A percentile compares a stretch with the other conserved stretches of the same genome.
Evolutionary conservation across 2,113 vertebrate species (phyloP).

Genomic region (human): GRCh38 chr22:48320001-48320500

Average conservation of each 20-base stretch:
- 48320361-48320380: too few relatives aligned
- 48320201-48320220: accelerated
- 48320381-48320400: too few relatives aligned
- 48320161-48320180: background rate
- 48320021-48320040: background rate
- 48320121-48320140: accelerated
- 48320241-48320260: accelerated
- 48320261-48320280: too few relatives aligned
- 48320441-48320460: accelerated
- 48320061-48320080: background rate
- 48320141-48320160: accelerated
- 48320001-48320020: accelerated
- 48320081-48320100: accelerated
- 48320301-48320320: too few relatives aligned
- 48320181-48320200: accelerated
- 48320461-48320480: accelerated
- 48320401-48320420: too few relatives aligned
- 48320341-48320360: too few relatives aligned
- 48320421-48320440: too few relatives aligned
- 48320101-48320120: background rate
- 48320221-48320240: too few relatives aligned
- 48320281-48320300: too few relatives aligned
- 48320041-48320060: background rate
- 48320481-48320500: accelerated
- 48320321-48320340: too few relatives aligned